phyloP scores from a whole-genome alignment of 2,797 vertebrate genomes.

The Anniella stebbinsi region DNA sequence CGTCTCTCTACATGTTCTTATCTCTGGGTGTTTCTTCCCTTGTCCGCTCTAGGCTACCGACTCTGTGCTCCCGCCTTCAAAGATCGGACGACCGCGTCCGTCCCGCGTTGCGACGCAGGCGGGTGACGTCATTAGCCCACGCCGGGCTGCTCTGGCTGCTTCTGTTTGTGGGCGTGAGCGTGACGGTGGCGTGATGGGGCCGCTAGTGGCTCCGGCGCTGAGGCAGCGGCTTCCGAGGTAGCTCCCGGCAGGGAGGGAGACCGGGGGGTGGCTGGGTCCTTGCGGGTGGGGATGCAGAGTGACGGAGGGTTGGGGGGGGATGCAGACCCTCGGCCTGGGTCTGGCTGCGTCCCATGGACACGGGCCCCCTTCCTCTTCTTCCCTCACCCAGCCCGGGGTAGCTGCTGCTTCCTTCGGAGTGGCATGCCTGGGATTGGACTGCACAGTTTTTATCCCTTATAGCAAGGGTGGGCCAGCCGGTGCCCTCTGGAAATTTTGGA shows the following conservation, averaged over 20 bases:
- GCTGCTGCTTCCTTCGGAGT: background rate
- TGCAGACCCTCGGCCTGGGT: background rate
- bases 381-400: background rate
- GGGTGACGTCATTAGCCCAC: slow-evolving; percentile 27
- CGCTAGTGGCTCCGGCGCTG: background rate
- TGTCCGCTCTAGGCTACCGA: background rate
- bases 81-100: background rate
- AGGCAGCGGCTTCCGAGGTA: slow-evolving; percentile 53
- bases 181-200: background rate
- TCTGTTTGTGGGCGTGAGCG: too few relatives aligned
- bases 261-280: too few relatives aligned
- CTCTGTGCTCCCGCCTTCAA: background rate
- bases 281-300: background rate
- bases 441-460: too few relatives aligned
- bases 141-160: background rate
- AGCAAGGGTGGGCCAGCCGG: too few relatives aligned
- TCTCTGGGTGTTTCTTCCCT: background rate
- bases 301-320: too few relatives aligned
- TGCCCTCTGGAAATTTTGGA: too few relatives aligned
- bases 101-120: accelerated
- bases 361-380: too few relatives aligned
- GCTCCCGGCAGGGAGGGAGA: too few relatives aligned
- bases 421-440: background rate
- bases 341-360: too few relatives aligned
- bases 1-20: background rate